Percentiles rank a stretch among this genome's conserved stretches.
These are phyloP conservation scores for Synaphobranchus kaupii DNA, from an alignment of 2,797 vertebrate genomes.

Conservation along the genomic window DNA sequence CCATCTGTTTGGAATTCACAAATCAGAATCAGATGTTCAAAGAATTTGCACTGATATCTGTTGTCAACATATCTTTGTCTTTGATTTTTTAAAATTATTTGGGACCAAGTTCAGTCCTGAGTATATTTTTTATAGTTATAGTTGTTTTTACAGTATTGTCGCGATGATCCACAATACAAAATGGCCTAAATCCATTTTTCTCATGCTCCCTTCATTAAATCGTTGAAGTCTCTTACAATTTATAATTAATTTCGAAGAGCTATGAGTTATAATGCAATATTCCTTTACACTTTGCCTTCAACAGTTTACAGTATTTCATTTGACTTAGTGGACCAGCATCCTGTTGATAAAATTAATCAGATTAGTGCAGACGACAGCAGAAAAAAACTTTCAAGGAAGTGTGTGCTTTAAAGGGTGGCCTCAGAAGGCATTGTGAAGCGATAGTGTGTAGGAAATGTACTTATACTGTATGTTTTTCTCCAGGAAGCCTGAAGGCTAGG, in stretches of 20 bases:
- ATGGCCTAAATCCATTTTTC: neutral
- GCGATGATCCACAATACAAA: neutral
- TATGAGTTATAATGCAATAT: neutral
- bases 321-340: neutral
- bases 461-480: neutral
- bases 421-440: neutral
- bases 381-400: neutral
- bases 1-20: neutral
- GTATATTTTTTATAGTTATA: no score
- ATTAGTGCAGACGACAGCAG: neutral
- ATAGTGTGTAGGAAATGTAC: neutral
- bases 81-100: neutral
- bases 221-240: neutral
- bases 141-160: neutral
- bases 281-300: neutral
- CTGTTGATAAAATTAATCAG: neutral
- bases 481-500: no score
- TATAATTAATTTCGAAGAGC: neutral
- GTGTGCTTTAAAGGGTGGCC: neutral
- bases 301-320: neutral
- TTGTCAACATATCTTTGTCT: neutral
- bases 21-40: neutral
- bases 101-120: neutral
- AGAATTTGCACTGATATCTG: neutral
- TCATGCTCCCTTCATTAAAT: neutral